These are phyloP conservation scores for Mesorhabditis sp. DNA, from an alignment of 2,888 invertebrate species.

Conservation along the genomic window DNA sequence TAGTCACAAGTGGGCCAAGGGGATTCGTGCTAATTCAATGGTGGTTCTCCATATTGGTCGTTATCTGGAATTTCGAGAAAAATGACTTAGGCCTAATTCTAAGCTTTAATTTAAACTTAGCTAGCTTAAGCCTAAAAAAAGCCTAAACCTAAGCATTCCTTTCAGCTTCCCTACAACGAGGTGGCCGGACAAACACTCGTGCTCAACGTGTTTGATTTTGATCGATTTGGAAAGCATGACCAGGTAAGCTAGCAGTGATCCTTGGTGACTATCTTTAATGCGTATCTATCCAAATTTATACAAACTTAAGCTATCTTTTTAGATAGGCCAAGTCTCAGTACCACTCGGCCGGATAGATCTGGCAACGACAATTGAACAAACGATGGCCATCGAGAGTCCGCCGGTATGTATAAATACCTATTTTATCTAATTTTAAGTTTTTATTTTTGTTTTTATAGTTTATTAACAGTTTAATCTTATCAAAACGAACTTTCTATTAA, in stretches of 20 bases:
- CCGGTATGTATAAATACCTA: conserved; percentile 74
- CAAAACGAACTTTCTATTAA: neutral
- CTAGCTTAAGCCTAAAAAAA: too few species aligned
- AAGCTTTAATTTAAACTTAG: too few species aligned
- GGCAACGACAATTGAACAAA: conserved; percentile 96
- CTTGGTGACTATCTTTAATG: neutral
- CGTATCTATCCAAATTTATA: neutral
- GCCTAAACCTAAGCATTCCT: neutral
- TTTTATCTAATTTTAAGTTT: too few species aligned
- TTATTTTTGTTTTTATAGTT: neutral
- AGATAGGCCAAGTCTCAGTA: conserved; percentile 64
- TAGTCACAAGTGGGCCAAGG: too few species aligned
- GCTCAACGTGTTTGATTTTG: conserved; percentile 98
- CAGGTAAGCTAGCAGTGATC: conserved; percentile 78
- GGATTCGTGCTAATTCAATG: too few species aligned
- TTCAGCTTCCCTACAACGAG: conserved; percentile 89
- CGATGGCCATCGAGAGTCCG: conserved; percentile 93
- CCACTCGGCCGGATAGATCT: conserved; percentile 94
- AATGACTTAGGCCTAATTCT: too few species aligned
- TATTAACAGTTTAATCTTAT: conserved; percentile 3
- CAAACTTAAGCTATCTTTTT: conserved; percentile 15
- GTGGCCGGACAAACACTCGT: conserved; percentile 97
- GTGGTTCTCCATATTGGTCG: too few species aligned
- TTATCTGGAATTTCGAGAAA: too few species aligned
- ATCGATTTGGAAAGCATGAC: conserved; percentile 99